Conservation (phyloP, 2,113 vertebrate genomes). For the Chauna torquata region DNA sequence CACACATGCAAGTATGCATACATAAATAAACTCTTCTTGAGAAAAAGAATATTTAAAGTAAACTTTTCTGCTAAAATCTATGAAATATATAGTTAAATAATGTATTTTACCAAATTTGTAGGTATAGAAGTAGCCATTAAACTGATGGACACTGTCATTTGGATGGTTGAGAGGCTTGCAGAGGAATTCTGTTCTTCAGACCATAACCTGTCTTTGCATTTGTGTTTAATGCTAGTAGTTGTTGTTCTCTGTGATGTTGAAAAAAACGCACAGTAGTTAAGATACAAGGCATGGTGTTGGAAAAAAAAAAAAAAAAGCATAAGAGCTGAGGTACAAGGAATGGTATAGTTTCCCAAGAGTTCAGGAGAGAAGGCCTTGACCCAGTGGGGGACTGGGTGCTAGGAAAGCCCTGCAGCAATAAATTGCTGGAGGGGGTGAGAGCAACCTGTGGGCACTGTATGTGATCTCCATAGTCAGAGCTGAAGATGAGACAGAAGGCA, state of each 20-base stretch:
- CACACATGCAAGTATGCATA: no score
- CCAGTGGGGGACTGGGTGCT: rapidly evolving
- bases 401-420: neutral
- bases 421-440: neutral
- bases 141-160: neutral
- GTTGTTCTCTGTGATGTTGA: neutral
- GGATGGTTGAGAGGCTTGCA: neutral
- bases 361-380: neutral
- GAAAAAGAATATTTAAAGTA: neutral
- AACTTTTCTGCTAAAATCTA: neutral
- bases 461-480: neutral
- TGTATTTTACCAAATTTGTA: neutral
- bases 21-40: neutral
- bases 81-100: neutral
- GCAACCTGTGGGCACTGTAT: neutral
- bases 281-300: neutral
- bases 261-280: neutral
- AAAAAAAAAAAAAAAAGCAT: no score
- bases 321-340: neutral
- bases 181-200: neutral
- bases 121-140: neutral
- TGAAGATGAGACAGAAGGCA: neutral
- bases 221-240: neutral
- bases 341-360: neutral
- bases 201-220: neutral